Evolutionary conservation across 1,140 invertebrate species (phyloP).

Genomic region (Aphelenchoides besseyi): DNA sequence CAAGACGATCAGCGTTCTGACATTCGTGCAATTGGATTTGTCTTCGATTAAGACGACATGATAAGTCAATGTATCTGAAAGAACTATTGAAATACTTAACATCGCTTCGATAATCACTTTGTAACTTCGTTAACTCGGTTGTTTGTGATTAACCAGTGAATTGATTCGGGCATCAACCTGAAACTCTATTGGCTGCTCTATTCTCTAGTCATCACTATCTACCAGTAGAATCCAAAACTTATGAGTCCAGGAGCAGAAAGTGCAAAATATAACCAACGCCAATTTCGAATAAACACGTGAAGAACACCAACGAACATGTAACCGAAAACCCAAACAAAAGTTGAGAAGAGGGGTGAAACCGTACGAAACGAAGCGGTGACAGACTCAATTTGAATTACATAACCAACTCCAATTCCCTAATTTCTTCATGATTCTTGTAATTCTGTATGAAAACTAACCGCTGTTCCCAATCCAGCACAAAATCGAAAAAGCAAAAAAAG

Average conservation of each 20-base stretch:
- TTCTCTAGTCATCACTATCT: not conserved
- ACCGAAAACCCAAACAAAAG: slow-evolving; percentile 45
- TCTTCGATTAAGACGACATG: slow-evolving; percentile 34
- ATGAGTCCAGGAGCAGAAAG: slow-evolving; percentile 35
- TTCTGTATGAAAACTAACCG: slow-evolving; percentile 21
- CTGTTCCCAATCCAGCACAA: slow-evolving; percentile 37
- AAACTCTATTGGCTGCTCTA: slow-evolving; percentile 13
- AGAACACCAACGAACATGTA: slow-evolving; percentile 48
- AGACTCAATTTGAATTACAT: slow-evolving; percentile 37
- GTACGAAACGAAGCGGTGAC: slow-evolving; percentile 47
- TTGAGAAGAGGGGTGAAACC: slow-evolving; percentile 33
- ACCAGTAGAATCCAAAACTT: slow-evolving; percentile 47
- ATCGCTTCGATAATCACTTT: slow-evolving; percentile 18
- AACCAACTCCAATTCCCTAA: slow-evolving; percentile 40
- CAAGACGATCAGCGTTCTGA: slow-evolving; percentile 15
- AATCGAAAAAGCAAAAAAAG: slow-evolving; percentile 50
- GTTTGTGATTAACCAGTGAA: slow-evolving; percentile 50
- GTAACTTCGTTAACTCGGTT: slow-evolving; percentile 35
- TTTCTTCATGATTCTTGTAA: slow-evolving; percentile 14
- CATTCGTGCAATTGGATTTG: slow-evolving; percentile 37
- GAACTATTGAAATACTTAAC: slow-evolving; percentile 15
- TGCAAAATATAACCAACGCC: slow-evolving; percentile 41
- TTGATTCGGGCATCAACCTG: slow-evolving; percentile 40
- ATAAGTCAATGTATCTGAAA: slow-evolving; percentile 20
- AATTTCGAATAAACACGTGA: slow-evolving; percentile 42